Evolutionary conservation across 2,797 vertebrate species (phyloP).

Genomic region (Tapirus indicus): DNA sequence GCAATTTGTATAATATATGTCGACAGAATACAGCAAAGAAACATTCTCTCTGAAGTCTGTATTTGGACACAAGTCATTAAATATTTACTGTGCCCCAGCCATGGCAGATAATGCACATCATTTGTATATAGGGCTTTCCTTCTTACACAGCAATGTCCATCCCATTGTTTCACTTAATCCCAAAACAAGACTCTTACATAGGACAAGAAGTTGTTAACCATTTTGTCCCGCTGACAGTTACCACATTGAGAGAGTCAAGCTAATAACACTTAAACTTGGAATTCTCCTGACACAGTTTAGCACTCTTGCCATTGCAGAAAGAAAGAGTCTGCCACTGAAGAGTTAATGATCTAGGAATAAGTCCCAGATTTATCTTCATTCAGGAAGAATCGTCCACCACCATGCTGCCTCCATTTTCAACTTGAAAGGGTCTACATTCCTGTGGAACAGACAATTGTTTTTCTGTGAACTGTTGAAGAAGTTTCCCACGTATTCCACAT

Average conservation of each 20-base stretch:
- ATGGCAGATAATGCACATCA: neutral
- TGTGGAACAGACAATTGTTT: neutral
- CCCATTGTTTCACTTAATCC: neutral
- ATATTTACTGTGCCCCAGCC: neutral
- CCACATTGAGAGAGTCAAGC: neutral
- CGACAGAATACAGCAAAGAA: neutral
- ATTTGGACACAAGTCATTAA: neutral
- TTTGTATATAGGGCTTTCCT: neutral
- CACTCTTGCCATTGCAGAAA: neutral
- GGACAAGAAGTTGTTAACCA: neutral
- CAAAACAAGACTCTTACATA: neutral
- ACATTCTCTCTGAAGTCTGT: neutral
- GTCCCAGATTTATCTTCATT: neutral
- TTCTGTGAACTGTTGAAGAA: neutral
- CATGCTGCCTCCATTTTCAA: neutral
- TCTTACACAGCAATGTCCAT: neutral
- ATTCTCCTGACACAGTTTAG: neutral
- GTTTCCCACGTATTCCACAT: neutral
- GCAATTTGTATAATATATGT: neutral
- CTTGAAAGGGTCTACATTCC: neutral
- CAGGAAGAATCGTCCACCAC: neutral
- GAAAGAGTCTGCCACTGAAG: neutral
- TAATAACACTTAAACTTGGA: neutral
- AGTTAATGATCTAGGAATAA: neutral
- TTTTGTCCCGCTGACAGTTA: neutral